A percentile compares a stretch with the other conserved stretches of the same genome.
phyloP scores from a whole-genome alignment of 2,888 invertebrate species.

The Cryptus armator region DNA sequence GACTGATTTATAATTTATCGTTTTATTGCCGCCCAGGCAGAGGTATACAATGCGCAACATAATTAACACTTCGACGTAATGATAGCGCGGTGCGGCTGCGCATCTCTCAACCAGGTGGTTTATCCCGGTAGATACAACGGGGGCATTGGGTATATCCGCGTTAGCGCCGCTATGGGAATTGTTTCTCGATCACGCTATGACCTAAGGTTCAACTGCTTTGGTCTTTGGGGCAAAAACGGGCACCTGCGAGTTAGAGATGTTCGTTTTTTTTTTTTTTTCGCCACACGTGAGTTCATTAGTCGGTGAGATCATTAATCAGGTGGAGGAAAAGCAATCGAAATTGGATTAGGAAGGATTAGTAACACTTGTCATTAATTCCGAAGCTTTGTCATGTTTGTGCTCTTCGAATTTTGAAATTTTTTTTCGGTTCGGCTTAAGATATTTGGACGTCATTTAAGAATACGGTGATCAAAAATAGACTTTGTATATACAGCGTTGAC shows the following conservation, averaged over 20 bases:
- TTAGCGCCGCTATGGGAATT: slow-evolving; percentile 40
- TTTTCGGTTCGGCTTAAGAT: neutral
- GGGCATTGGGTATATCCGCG: neutral
- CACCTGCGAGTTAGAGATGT: slow-evolving; percentile 47
- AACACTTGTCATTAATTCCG: slow-evolving; percentile 36
- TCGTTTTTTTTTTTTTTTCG: slow-evolving; percentile 2
- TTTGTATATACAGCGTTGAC: too few relatives aligned
- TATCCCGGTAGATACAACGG: slow-evolving; percentile 5
- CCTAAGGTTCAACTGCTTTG: slow-evolving; percentile 10
- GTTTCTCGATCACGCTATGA: slow-evolving; percentile 48
- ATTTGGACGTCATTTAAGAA: neutral
- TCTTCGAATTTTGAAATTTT: neutral
- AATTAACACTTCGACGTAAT: slow-evolving; percentile 71
- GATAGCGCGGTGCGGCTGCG: slow-evolving; percentile 42
- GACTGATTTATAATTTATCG: slow-evolving; percentile 70
- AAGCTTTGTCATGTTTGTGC: neutral
- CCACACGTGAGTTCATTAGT: slow-evolving; percentile 21
- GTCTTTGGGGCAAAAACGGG: slow-evolving; percentile 13
- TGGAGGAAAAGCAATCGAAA: slow-evolving; percentile 36
- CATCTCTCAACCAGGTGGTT: slow-evolving; percentile 44
- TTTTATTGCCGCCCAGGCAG: slow-evolving; percentile 65
- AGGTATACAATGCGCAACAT: slow-evolving; percentile 54
- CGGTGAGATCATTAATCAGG: slow-evolving; percentile 41
- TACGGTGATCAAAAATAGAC: neutral
- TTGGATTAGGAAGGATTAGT: slow-evolving; percentile 47